These are phyloP conservation scores for Rattus rattus DNA, from an alignment of 2,113 vertebrate genomes.

Conservation along the genomic window DNA sequence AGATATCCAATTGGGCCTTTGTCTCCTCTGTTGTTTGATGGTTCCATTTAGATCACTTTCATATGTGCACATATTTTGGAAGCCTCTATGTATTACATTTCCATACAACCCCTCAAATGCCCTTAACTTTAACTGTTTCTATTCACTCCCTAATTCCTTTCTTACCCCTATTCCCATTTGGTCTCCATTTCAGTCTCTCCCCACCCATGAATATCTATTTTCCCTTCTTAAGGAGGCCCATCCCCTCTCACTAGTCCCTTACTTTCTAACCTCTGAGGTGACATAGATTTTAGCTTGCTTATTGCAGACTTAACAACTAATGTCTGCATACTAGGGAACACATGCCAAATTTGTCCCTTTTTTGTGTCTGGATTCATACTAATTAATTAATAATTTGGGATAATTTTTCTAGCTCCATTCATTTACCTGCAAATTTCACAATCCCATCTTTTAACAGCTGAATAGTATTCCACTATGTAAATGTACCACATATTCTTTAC, in stretches of 20 bases:
- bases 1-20: background rate
- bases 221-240: background rate
- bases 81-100: background rate
- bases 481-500: background rate
- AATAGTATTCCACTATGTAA: background rate
- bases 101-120: background rate
- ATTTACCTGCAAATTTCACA: background rate
- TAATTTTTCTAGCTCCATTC: background rate
- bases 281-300: background rate
- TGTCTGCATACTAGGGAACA: background rate
- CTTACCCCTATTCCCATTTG: background rate
- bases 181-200: background rate
- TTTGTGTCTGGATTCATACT: background rate
- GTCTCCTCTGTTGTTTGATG: background rate
- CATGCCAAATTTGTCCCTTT: background rate
- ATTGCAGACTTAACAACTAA: background rate
- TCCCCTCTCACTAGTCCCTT: background rate
- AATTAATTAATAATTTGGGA: background rate
- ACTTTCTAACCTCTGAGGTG: background rate
- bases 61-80: background rate
- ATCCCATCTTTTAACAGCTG: background rate
- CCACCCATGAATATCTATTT: background rate
- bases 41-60: background rate
- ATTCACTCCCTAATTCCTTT: background rate
- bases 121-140: background rate